Conservation (phyloP, 2,888 invertebrate species). For the Choristoneura rosaceana region DNA sequence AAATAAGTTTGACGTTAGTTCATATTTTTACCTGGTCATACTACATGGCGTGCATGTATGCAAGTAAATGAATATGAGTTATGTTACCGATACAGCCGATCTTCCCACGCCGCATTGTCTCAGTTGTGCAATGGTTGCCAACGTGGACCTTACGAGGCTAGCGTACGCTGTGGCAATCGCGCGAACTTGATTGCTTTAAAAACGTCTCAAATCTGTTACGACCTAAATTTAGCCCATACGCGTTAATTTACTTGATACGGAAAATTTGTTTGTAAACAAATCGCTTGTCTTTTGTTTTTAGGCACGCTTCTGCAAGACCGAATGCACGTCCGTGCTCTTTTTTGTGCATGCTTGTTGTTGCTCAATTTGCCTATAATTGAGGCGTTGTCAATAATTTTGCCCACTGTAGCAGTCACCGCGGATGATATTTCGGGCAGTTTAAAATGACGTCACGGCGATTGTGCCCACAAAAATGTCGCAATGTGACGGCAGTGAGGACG, state of each 20-base stretch:
- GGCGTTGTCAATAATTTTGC: too few relatives aligned
- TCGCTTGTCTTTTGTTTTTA: neutral
- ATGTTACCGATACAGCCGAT: constrained; percentile 9
- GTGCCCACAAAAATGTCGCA: too few relatives aligned
- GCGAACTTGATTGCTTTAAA: neutral
- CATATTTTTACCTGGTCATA: too few relatives aligned
- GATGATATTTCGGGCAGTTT: too few relatives aligned
- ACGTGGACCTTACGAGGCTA: constrained; percentile 22
- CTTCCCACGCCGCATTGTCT: constrained; percentile 39
- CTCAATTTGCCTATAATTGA: too few relatives aligned
- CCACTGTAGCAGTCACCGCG: too few relatives aligned
- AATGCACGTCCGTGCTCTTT: neutral
- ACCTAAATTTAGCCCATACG: neutral
- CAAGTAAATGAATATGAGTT: neutral
- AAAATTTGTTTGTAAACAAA: neutral
- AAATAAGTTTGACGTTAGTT: too few relatives aligned
- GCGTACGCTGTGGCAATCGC: constrained; percentile 2
- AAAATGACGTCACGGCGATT: too few relatives aligned
- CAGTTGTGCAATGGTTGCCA: constrained; percentile 31
- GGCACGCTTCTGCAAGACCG: neutral
- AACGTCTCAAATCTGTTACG: neutral
- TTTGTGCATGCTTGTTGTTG: neutral
- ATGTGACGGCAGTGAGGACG: too few relatives aligned
- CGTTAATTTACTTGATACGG: neutral
- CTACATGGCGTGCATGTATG: neutral